Base-by-base conservation (phyloP, 1,140 invertebrate genomes). In the Trichonephila inaurata region DNA sequence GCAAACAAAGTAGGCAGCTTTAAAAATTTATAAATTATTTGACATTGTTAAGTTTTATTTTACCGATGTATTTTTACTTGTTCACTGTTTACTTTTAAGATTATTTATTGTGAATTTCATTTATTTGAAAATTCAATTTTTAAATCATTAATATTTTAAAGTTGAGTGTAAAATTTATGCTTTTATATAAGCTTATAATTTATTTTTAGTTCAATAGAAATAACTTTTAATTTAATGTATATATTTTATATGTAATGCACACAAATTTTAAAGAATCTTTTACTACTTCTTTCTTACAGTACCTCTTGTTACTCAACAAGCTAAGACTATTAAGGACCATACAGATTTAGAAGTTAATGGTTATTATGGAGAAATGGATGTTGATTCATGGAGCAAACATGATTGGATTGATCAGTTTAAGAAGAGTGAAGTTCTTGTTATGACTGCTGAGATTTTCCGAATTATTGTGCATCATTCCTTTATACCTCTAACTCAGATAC, bases 361-460 rank as follows among this genome's bases (percentile, higher is more conserved):
- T 77, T 97, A 96, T 91, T 96, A 95, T 94, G 97, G 97, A 0
- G 96, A 96, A 33, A 94, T 89, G 89, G n/a, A 83, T 44, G 61
- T 94, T 14, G 92, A 94, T 40, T 58, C 66, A 1, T 98, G 98
- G 98, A 95, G 95, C 0, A 95, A 96, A 77, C 94, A 95, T 0
- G 96, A 97, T 95, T 99, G 98, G 98, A 89, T 95, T 3, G 44
- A 94, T 1, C 96, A 98, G 95, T 96, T 98, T 64, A 94, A 96
- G 58, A 95, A 97, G 61, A 96, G 95, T 92, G 95, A 98, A 97
- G 97, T 99, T 16, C 94, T 99, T 10, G 97, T 99, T 0, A 97
- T 99, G 97, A 98, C 98, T 0, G 96, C 97, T 66, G 97, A 99
- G 95, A 97, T 99, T 85, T 97, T 99, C 91, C 94, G 97, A 2